Percentiles rank a stretch among this genome's conserved stretches.
phyloP scores from a whole-genome alignment of 2,113 vertebrate genomes.

The Rhinogobius similis region DNA sequence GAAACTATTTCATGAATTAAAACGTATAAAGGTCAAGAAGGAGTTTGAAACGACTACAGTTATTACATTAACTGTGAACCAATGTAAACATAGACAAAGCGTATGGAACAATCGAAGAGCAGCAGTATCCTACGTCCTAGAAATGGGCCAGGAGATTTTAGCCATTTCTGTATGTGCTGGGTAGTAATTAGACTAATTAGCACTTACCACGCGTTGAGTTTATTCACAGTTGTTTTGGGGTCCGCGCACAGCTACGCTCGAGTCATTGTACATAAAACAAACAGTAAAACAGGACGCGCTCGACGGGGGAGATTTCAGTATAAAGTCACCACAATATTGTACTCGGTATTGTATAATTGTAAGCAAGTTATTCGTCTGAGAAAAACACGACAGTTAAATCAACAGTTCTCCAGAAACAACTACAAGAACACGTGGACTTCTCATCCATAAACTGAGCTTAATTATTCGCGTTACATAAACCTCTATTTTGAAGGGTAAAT shows the following conservation, averaged over 20 bases:
- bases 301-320: constrained; percentile 22
- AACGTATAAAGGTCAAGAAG: not conserved
- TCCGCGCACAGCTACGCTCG: too few relatives aligned
- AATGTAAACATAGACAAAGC: not conserved
- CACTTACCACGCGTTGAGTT: not conserved
- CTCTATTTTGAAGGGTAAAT: constrained; percentile 30
- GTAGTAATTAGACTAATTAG: not conserved
- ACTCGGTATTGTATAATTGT: not conserved
- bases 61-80: too few relatives aligned
- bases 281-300: not conserved
- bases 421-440: not conserved
- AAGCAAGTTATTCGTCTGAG: fast-evolving
- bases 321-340: not conserved
- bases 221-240: not conserved
- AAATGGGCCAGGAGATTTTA: not conserved
- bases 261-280: too few relatives aligned
- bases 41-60: too few relatives aligned
- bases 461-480: fast-evolving
- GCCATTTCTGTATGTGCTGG: not conserved
- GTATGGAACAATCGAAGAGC: not conserved
- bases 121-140: not conserved
- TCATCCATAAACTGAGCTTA: fast-evolving
- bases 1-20: not conserved
- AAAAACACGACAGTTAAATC: too few relatives aligned
- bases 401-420: fast-evolving